Percentiles rank a stretch among this genome's conserved stretches.
Conservation (phyloP, 1,140 invertebrate genomes). For the Megalopta genalis region DNA sequence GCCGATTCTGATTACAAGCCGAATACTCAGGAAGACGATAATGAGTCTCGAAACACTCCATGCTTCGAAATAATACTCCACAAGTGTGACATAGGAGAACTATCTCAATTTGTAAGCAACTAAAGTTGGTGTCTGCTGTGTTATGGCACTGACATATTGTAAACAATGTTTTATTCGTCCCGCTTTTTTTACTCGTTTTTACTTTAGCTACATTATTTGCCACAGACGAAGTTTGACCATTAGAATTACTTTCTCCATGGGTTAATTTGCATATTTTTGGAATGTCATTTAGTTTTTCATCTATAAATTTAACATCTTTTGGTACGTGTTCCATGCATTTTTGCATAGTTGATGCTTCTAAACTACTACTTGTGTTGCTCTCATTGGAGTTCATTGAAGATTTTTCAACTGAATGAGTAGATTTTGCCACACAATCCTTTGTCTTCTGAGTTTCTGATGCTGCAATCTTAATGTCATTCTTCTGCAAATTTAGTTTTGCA, state of each 20-base stretch:
- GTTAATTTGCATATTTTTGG: not conserved
- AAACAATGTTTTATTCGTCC: not conserved
- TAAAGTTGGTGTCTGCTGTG: constrained; percentile 20
- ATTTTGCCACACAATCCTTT: not conserved
- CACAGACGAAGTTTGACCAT: not conserved
- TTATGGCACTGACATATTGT: constrained; percentile 72
- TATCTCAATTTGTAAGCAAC: constrained; percentile 72
- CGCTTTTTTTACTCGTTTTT: not conserved
- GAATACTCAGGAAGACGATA: constrained; percentile 46
- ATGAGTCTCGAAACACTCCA: constrained; percentile 73
- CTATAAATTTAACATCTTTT: not conserved
- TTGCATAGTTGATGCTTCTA: not conserved
- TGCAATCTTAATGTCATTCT: not conserved
- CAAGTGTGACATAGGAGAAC: constrained; percentile 70
- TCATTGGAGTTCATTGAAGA: not conserved
- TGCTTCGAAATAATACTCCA: constrained; percentile 66
- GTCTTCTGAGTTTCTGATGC: not conserved
- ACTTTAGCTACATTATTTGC: not conserved
- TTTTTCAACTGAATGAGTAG: not conserved
- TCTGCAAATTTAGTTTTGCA: constrained; percentile 33
- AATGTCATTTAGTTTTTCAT: not conserved
- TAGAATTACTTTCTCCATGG: no score
- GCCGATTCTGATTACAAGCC: constrained; percentile 56
- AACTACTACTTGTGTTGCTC: not conserved
- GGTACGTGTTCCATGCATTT: not conserved